Percentiles rank a stretch among this genome's conserved stretches.
Conservation (phyloP, 2,797 vertebrate species). For the Vipera ursinii region DNA sequence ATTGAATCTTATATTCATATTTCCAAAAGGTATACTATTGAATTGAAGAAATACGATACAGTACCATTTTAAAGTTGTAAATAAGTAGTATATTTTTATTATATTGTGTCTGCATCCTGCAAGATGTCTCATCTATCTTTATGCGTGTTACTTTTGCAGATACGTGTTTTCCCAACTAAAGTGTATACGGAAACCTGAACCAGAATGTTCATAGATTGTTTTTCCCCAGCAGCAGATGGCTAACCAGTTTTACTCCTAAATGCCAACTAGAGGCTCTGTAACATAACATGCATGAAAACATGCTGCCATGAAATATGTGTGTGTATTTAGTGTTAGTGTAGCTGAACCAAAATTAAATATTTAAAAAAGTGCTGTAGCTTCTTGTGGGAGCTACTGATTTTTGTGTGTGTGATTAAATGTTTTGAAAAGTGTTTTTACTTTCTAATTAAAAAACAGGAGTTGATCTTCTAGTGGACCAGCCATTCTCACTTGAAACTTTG, state of each 20-base stretch:
- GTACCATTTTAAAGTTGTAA: neutral
- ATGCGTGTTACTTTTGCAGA: neutral
- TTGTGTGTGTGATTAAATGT: neutral
- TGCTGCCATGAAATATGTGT: neutral
- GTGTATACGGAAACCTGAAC: neutral
- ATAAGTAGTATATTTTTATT: neutral
- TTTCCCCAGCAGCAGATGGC: neutral
- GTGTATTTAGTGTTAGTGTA: neutral
- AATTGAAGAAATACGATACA: neutral
- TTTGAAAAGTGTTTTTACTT: neutral
- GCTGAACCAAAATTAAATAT: neutral
- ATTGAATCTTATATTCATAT: neutral
- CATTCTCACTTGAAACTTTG: constrained; percentile 86
- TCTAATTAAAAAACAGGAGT: constrained; percentile 76
- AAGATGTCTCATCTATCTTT: neutral
- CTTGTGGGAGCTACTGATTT: neutral
- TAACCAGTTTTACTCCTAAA: neutral
- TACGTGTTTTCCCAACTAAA: neutral
- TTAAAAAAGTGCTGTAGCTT: neutral
- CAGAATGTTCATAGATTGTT: neutral
- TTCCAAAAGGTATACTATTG: neutral
- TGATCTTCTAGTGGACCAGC: constrained; percentile 94
- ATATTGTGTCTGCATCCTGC: neutral
- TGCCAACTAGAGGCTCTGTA: neutral
- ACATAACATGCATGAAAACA: neutral